Evolutionary conservation across 2,888 invertebrate species (phyloP), one percentile per base, ranked within the genome.

Genomic region (Temnothorax rugatulus): DNA sequence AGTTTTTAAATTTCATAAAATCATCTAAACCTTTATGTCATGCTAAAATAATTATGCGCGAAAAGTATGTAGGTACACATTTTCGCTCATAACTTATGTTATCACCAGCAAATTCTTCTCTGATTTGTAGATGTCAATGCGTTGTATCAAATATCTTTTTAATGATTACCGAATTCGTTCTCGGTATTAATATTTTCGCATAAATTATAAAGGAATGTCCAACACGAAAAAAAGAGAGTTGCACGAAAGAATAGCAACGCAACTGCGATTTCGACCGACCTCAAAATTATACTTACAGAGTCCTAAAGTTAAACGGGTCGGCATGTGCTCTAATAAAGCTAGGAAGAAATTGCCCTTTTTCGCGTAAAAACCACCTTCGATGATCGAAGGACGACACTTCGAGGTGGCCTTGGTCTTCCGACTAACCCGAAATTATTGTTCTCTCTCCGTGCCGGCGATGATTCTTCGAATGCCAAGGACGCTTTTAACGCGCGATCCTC

Each of bases 381-480:
- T 52, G 64, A 86, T 71, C 77, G 83, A 89, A 90, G 87, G 88
- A 89, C 84, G 90, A 89, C 90, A 83, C 82, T 87, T 84, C 61
- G 54, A 69, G 83, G 21, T 59, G 83, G 57, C 88, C 87, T 88
- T 83, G 86, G 77, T 84, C 84, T 50, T 41, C 54, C 15, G 71
- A 64, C 52, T 57, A 86, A 74, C 57, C 75, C 64, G 29, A 87
- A 89, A 90, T 90, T 84, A 89, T 84, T 84, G 9, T 82, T 81
- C 64, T 81, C 64, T 81, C 85, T 74, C 50, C 50, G 69, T 69
- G 66, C 21, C 38, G 34, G 4, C 2, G 82, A 50, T 82, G 82
- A 83, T 90, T 85, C 84, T 82, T 81, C 83, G 85, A 90, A 87
- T 85, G 84, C 74, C 90, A 87, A 89, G 89, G 86, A 86, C 84